phyloP scores from a whole-genome alignment of 2,888 invertebrate species.

The Acanthopleura granulata region DNA sequence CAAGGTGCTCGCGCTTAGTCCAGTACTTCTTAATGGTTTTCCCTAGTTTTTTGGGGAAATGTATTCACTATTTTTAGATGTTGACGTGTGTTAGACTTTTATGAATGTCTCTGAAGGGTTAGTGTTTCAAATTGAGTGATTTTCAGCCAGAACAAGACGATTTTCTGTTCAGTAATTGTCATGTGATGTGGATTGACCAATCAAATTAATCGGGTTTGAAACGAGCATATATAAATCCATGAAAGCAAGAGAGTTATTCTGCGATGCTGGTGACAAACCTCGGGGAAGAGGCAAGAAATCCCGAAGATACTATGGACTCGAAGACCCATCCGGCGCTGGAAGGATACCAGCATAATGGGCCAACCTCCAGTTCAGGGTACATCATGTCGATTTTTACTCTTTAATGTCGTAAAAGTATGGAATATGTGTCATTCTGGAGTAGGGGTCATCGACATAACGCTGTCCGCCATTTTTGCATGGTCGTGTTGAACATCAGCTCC shows the following conservation, averaged over 20 bases:
- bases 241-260: conserved; percentile 38
- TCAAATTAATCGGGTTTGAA: conserved; percentile 55
- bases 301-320: conserved; percentile 70
- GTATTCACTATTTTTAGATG: background rate
- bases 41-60: background rate
- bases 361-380: conserved; percentile 71
- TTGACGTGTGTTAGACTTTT: background rate
- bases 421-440: conserved; percentile 8
- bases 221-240: conserved; percentile 54
- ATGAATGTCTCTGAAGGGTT: background rate
- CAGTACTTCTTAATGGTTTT: background rate
- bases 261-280: conserved; percentile 59
- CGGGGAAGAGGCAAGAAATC: conserved; percentile 56
- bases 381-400: conserved; percentile 66
- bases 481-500: conserved; percentile 11
- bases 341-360: conserved; percentile 70
- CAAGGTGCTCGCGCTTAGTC: background rate
- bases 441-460: conserved; percentile 4
- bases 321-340: conserved; percentile 72
- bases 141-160: conserved; percentile 3
- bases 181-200: conserved; percentile 65
- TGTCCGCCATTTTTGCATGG: conserved; percentile 15
- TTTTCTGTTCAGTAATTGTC: conserved; percentile 28
- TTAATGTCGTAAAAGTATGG: conserved; percentile 17
- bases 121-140: background rate